phyloP scores from a whole-genome alignment of 2,113 vertebrate species.

The Burhinus bistriatus region DNA sequence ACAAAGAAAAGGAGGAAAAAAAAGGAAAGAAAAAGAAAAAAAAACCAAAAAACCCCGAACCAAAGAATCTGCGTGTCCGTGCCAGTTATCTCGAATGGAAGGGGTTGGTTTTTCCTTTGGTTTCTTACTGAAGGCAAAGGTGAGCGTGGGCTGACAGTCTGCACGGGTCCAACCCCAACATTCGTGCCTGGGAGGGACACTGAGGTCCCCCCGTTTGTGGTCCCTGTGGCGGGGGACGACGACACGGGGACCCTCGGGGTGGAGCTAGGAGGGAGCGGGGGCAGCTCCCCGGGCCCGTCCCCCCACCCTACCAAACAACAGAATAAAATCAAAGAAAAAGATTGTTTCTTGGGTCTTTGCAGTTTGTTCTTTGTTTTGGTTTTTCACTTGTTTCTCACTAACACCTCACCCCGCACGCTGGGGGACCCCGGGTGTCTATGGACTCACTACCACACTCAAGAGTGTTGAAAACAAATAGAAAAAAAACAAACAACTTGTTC shows the following conservation, averaged over 20 bases:
- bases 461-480: not conserved
- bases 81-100: not conserved
- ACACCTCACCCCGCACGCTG: not conserved
- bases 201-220: not conserved
- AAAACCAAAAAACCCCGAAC: not conserved
- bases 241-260: not conserved
- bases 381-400: not conserved
- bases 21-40: too few relatives aligned
- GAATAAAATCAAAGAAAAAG: not conserved
- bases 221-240: not conserved
- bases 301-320: not conserved
- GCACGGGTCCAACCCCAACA: not conserved
- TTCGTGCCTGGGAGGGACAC: not conserved
- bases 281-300: not conserved
- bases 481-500: too few relatives aligned
- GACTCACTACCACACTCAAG: not conserved
- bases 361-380: not conserved
- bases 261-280: not conserved
- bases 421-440: not conserved
- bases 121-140: constrained; percentile 76
- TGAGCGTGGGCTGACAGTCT: constrained; percentile 50
- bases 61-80: not conserved
- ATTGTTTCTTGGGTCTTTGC: not conserved
- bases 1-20: not conserved
- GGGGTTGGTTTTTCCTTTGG: constrained; percentile 65